These are phyloP conservation scores for Sitta europaea DNA, from an alignment of 2,113 vertebrate species.

Conservation along the genomic window DNA sequence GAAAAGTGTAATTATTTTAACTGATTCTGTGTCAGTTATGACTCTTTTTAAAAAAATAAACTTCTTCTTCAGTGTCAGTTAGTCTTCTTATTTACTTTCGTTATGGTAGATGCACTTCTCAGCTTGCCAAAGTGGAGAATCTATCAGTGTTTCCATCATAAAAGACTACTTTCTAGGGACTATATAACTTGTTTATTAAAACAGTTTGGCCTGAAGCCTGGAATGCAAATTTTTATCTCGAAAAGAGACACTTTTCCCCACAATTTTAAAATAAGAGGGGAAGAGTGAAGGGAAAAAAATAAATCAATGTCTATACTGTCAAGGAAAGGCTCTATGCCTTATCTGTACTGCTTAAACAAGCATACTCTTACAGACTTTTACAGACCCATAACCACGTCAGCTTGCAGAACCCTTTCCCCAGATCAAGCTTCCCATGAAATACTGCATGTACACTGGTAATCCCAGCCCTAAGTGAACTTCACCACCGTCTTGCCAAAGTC, in stretches of 20 bases:
- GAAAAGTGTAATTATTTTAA: constrained; percentile 24
- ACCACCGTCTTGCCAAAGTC: background rate
- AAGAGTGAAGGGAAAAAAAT: background rate
- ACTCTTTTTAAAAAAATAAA: background rate
- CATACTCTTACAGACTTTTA: background rate
- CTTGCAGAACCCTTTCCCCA: background rate
- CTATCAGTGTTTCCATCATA: constrained; percentile 41
- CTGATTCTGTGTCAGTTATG: background rate
- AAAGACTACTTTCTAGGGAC: constrained; percentile 62
- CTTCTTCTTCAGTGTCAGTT: background rate
- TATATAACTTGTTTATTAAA: constrained; percentile 66
- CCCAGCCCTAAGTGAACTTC: background rate
- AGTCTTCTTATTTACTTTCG: background rate
- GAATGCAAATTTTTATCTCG: constrained; percentile 73
- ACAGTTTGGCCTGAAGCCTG: constrained; percentile 65
- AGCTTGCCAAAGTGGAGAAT: constrained; percentile 40
- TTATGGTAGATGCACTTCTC: constrained; percentile 15
- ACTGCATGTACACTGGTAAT: background rate
- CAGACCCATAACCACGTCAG: background rate
- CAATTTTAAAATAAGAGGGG: background rate
- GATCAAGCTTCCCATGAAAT: background rate
- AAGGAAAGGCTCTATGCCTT: background rate
- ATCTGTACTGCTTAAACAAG: background rate
- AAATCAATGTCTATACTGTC: constrained; percentile 7
- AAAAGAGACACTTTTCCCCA: constrained; percentile 53